Percentiles rank a stretch among this genome's conserved stretches.
phyloP scores from a whole-genome alignment of 2,113 vertebrate genomes.

The Carassius auratus region DNA sequence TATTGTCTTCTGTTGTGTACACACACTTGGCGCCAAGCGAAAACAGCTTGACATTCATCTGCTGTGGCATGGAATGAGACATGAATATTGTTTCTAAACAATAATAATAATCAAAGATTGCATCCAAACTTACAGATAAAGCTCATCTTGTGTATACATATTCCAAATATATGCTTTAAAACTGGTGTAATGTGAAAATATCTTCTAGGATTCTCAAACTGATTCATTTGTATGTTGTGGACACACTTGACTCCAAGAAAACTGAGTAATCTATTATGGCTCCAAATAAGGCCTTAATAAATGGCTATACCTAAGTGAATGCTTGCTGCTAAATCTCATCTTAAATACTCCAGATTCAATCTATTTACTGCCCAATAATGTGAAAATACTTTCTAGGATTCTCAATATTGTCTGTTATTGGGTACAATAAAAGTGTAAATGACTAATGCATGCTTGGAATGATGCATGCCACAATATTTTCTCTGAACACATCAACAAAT shows the following conservation, averaged over 20 bases:
- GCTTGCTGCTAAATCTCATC: not conserved
- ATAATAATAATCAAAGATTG: not conserved
- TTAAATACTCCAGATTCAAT: too few species aligned
- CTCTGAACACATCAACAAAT: not conserved
- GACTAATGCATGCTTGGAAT: not conserved
- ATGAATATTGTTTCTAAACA: not conserved
- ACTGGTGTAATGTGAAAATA: not conserved
- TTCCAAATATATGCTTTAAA: not conserved
- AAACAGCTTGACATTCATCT: too few species aligned
- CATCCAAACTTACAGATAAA: not conserved
- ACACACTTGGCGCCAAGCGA: too few species aligned
- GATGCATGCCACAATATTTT: not conserved
- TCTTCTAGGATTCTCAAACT: not conserved
- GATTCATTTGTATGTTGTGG: not conserved
- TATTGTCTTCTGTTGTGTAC: too few species aligned
- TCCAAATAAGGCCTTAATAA: not conserved
- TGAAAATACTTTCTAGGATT: too few species aligned
- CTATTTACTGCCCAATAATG: not conserved
- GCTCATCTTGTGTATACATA: not conserved
- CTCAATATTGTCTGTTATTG: not conserved
- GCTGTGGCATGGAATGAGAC: too few species aligned
- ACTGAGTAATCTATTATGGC: not conserved
- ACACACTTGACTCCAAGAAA: not conserved
- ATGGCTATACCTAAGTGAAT: too few species aligned
- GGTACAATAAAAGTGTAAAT: not conserved